A percentile compares a stretch with the other conserved stretches of the same genome.
Conservation (phyloP, 2,113 vertebrate genomes). For the Emydocephalus ijimae region DNA sequence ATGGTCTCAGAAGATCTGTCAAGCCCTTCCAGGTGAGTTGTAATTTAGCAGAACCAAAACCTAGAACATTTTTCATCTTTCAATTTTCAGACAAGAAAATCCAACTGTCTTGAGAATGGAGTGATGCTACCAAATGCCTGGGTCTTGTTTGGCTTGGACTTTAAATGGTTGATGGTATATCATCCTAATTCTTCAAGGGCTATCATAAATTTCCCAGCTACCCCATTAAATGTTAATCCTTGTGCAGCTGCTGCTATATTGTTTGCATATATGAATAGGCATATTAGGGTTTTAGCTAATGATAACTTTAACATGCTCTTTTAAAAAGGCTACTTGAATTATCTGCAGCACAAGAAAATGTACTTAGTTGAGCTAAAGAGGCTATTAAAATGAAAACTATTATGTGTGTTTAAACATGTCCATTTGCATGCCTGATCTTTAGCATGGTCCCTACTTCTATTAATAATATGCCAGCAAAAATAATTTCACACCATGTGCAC, state of each 20-base stretch:
- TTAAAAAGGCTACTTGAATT: slow-evolving; percentile 31
- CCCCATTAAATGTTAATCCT: background rate
- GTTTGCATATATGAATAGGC: background rate
- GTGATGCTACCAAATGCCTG: background rate
- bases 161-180: background rate
- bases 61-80: background rate
- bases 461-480: fast-evolving
- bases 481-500: too few species aligned
- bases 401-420: background rate
- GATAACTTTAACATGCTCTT: slow-evolving; percentile 46
- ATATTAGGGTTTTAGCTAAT: slow-evolving; percentile 32
- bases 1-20: background rate
- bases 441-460: background rate
- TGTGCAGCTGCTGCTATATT: background rate
- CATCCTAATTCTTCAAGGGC: background rate
- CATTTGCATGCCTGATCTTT: slow-evolving; percentile 5
- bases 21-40: background rate
- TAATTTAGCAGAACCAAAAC: background rate
- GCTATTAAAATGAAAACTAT: background rate
- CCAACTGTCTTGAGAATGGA: background rate
- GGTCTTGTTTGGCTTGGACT: background rate
- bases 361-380: slow-evolving; percentile 18
- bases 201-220: background rate
- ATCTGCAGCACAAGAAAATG: slow-evolving; percentile 17
- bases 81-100: background rate